Evolutionary conservation across 23 tunicate genomes (phyloP), one percentile per base, ranked within the genome.

Genomic region (Halocynthia roretzi): DNA sequence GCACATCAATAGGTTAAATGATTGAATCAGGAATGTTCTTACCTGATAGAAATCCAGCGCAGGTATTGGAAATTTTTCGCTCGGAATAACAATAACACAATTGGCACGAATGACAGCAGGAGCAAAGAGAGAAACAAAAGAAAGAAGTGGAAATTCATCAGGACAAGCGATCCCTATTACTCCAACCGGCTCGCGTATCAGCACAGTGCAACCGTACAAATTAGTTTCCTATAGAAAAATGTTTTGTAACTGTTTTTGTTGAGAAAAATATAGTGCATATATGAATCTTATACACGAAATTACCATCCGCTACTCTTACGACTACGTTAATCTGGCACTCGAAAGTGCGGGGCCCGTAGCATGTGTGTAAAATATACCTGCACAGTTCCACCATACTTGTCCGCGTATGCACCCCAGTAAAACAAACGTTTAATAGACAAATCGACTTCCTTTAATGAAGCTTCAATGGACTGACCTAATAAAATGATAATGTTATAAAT

Each of bases 161-260:
- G 98, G 98, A 77, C 98, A 94, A 76, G 98, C 98, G 51, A 94
- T 87, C 50, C 94, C 98, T 57, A 94, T 84, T 44, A 94, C 98
- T 6, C 98, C 98, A 53, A 94, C 94, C 7, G 98, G 94, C 55
- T 94, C 98, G 20, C 95, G 82, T 57, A 94, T 82, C 50, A 84
- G 61, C 53, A 87, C 98, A 50, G 98, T 94, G 81, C 94, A 87
- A 6, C 98, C 98, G 63, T 94, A 94, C 40, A 94, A 71, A 11
- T 81, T 88, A 5, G 98, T 94, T 76, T 94, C 98, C 88, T 91
- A 61, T 56, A 62, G 31, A 85, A 76, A 60, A 8, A 51, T 60
- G 4, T n/a, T 60, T 60, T 60, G 64, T 15, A 60, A 18, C 17
- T 15, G 64, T n/a, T n/a, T n/a, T n/a, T n/a, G n/a, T n/a, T n/a